A percentile compares a stretch with the other conserved stretches of the same genome.
These are phyloP conservation scores for Gonocerus acuteangulatus DNA, from an alignment of 2,888 invertebrate species.

Conservation along the genomic window DNA sequence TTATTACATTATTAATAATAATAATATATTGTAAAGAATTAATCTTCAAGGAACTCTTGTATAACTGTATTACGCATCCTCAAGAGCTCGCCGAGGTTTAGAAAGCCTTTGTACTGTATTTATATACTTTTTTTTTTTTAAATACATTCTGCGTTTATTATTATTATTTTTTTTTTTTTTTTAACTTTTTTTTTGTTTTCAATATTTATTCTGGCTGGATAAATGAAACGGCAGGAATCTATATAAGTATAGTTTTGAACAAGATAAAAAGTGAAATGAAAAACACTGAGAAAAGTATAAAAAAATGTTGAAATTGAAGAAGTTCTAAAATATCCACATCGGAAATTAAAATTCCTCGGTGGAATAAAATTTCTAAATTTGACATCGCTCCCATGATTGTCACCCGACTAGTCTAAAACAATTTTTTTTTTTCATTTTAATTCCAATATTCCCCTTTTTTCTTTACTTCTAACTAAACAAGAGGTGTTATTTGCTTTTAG, in stretches of 20 bases:
- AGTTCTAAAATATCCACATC: not conserved
- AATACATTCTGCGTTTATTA: not conserved
- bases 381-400: constrained; percentile 21
- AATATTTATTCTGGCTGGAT: not conserved
- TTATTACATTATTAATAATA: not conserved
- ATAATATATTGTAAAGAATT: constrained; percentile 4
- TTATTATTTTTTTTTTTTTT: not conserved
- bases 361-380: constrained; percentile 5
- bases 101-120: not conserved
- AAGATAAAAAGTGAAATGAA: not conserved
- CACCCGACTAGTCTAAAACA: constrained; percentile 21
- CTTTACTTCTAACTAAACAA: constrained; percentile 1
- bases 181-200: not conserved
- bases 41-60: constrained; percentile 18
- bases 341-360: not conserved
- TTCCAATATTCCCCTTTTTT: not conserved
- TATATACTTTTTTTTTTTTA: not conserved
- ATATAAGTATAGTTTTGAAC: not conserved
- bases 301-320: not conserved
- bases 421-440: constrained; percentile 9
- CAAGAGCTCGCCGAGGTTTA: constrained; percentile 10
- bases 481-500: not conserved
- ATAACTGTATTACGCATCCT: not conserved
- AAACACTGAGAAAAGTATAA: not conserved
- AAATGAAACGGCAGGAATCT: constrained; percentile 19